Evolutionary conservation across 2,888 invertebrate genomes (phyloP), one percentile per base, ranked within the genome.

Genomic region (Caenorhabditis macrosperma): DNA sequence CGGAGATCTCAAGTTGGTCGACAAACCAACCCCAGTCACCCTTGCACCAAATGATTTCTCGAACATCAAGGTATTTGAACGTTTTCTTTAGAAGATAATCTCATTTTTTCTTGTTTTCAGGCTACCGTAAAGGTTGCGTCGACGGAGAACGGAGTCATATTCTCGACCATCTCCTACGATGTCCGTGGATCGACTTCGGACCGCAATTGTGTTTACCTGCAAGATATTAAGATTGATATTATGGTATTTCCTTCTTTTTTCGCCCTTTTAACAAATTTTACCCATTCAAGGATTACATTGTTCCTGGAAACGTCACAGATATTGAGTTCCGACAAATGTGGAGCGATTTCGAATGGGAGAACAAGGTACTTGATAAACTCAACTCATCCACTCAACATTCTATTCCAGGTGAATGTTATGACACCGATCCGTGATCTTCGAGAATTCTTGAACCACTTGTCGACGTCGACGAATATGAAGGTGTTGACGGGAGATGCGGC

Each of bases 291-390:
- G 99, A 99, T 93, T 97, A 97, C 92, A 97, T 97, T 90, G 95
- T 97, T 90, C 91, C 93, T 90, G 83, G 91, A 90, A 78, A 96
- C 17, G 98, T 98, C 92, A 95, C 94, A 64, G 99, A 99, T 91
- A 94, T 94, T 0, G 98, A 99, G 92, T 99, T 99, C 93, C 93
- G 99, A 6, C 95, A 95, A 92, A 99, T 99, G 99, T 99, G 99
- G 99, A 96, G 97, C 2, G 98, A 98, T 93, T 99, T 99, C 92
- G 99, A 99, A 92, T 99, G 99, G 99, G 99, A 99, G 93, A 99
- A 99, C 92, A 99, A 99, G 93, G 96, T 93, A 20, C 30, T 22
- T n/a, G 35, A n/a, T n/a, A n/a, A n/a, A n/a, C n/a, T n/a, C n/a
- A n/a, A n/a, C n/a, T n/a, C n/a, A n/a, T n/a, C n/a, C n/a, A n/a